Evolutionary conservation across 2,797 vertebrate species (phyloP), one percentile per base, ranked within the genome.

Genomic region (Astyanax mexicanus): DNA sequence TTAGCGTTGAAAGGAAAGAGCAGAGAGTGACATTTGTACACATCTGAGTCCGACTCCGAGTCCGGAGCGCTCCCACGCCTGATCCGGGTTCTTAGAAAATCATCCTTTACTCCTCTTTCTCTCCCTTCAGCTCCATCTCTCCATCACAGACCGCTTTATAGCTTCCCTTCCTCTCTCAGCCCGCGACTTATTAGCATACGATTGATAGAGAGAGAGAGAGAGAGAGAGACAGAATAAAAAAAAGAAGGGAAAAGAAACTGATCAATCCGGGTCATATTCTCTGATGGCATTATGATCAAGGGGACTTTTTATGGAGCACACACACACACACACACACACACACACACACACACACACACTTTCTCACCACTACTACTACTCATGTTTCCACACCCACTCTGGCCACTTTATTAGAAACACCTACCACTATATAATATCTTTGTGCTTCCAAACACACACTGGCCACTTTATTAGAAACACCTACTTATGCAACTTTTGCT

Each of bases 1-100:
- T 85, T 79, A 85, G 54, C 29, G 58, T 67, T 81, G 81, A 80
- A 80, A 81, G 61, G 37, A 79, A 79, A 75, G 71, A 60, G 21
- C 32, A 75, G 51, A 77, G 72, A 80, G 65, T 81, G 83, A 81
- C 79, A 80, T 85, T 83, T 83, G 81, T 80, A 66, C 74, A 74
- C 77, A 78, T 83, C 73, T 79, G 76, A 72, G 29, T 32, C 29
- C 29, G 29, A 32, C 29, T 32, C 29, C 29, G 29, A 29, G 17
- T 32, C 29, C 29, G 29, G 29, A 19, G 45, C 62, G 25, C 55
- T 62, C n/a, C 21, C 60, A 66, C 10, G 68, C 47, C 65, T 77
- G 54, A 40, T n/a, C 64, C 66, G 74, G 51, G 23, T 78, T 74
- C 71, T 64, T 60, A 55, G 15, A 57, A 68, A 68, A 62, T 76